Percentiles rank a stretch among this genome's conserved stretches.
phyloP scores from a whole-genome alignment of 1,140 invertebrate species.

The Drosophila insularis region DNA sequence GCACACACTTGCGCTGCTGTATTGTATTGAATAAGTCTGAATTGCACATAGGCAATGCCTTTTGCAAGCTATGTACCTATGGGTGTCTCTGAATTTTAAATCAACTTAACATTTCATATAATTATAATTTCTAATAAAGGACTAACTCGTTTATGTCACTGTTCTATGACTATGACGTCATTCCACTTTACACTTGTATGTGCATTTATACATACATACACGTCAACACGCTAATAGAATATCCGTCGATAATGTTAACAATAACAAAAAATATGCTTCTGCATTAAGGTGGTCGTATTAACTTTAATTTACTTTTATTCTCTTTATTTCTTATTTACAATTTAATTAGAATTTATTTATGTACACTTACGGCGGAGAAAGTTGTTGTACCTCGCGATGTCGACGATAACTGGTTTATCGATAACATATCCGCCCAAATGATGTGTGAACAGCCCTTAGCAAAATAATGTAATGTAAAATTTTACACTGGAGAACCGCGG shows the following conservation, averaged over 20 bases:
- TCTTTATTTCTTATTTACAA: not conserved
- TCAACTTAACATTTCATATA: not conserved
- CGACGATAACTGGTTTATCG: not conserved
- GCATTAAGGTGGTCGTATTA: not conserved
- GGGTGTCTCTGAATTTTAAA: no score
- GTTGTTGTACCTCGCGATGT: conserved; percentile 5
- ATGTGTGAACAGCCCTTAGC: not conserved
- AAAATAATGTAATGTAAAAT: not conserved
- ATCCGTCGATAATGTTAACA: not conserved
- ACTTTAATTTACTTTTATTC: not conserved
- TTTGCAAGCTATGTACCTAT: not conserved
- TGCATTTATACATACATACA: not conserved
- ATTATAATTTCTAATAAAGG: not conserved
- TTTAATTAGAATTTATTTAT: conserved; percentile 8
- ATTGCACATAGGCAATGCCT: not conserved
- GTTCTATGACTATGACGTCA: conserved; percentile 12
- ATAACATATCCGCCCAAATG: not conserved
- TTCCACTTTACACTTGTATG: conserved; percentile 12
- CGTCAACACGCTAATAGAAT: not conserved
- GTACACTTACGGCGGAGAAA: conserved; percentile 9
- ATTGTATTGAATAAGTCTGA: not conserved
- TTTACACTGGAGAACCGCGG: no score
- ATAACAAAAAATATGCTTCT: not conserved
- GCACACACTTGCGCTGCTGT: not conserved
- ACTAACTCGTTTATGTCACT: conserved; percentile 1